phyloP scores from a whole-genome alignment of 2,888 invertebrate species.

The Cosmorhoe ocellata region DNA sequence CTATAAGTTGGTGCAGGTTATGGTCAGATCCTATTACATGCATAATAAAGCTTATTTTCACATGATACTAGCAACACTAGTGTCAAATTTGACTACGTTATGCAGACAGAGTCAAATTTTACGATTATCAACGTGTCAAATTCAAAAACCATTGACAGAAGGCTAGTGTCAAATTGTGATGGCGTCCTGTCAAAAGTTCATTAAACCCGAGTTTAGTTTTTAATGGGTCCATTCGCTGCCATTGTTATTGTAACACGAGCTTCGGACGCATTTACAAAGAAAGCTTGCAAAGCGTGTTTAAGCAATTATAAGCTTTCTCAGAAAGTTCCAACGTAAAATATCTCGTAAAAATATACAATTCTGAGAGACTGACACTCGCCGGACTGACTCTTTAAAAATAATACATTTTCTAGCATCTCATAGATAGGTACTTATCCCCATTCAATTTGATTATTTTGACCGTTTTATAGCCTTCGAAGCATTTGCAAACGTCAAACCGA shows the following conservation, averaged over 20 bases:
- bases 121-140: constrained; percentile 15
- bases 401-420: too few species aligned
- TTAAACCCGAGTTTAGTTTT: constrained; percentile 68
- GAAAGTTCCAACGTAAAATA: too few species aligned
- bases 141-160: constrained; percentile 8
- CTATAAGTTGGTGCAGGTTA: background rate
- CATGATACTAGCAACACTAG: constrained; percentile 1
- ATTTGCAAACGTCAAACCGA: too few species aligned
- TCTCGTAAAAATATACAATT: too few species aligned
- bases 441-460: too few species aligned
- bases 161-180: constrained; percentile 31
- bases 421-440: too few species aligned
- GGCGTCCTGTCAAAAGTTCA: constrained; percentile 65
- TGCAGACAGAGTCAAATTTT: background rate
- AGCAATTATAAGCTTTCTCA: too few species aligned
- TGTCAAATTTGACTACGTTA: background rate
- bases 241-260: constrained; percentile 73
- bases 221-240: constrained; percentile 73
- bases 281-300: too few species aligned
- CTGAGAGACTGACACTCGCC: too few species aligned
- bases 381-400: too few species aligned
- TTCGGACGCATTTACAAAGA: constrained; percentile 12
- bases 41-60: background rate
- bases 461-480: too few species aligned
- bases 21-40: background rate